Evolutionary conservation across 2,888 invertebrate species (phyloP).

Genomic region (Cataglyphis altisquamis): DNA sequence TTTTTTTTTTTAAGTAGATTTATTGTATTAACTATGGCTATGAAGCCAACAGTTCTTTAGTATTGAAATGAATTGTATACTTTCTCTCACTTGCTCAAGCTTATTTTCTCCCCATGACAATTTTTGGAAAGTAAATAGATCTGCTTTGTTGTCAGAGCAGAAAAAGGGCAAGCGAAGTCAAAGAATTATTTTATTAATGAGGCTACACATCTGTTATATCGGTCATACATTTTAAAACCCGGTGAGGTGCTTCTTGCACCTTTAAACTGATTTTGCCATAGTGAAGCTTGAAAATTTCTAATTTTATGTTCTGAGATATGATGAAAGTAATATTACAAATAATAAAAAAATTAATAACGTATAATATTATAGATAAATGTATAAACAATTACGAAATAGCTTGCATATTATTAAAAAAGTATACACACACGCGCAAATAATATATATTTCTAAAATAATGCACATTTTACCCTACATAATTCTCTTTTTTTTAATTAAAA

Average conservation of each 20-base stretch:
- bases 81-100: neutral
- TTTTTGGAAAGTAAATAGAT: neutral
- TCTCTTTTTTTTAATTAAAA: neutral
- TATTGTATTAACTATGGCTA: too few relatives aligned
- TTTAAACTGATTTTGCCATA: constrained; percentile 1
- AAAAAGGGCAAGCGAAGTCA: neutral
- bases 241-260: neutral
- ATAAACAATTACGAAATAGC: too few relatives aligned
- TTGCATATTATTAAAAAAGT: neutral
- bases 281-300: neutral
- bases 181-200: neutral
- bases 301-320: neutral
- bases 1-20: too few relatives aligned
- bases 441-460: neutral
- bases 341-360: neutral
- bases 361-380: too few relatives aligned
- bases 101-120: neutral
- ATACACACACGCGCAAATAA: neutral
- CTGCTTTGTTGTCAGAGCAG: neutral
- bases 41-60: neutral
- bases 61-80: neutral
- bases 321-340: constrained; percentile 1
- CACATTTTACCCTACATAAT: neutral
- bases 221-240: too few relatives aligned
- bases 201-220: neutral